phyloP scores from a whole-genome alignment of 2,113 vertebrate species.

The Gallinago jamesoni region DNA sequence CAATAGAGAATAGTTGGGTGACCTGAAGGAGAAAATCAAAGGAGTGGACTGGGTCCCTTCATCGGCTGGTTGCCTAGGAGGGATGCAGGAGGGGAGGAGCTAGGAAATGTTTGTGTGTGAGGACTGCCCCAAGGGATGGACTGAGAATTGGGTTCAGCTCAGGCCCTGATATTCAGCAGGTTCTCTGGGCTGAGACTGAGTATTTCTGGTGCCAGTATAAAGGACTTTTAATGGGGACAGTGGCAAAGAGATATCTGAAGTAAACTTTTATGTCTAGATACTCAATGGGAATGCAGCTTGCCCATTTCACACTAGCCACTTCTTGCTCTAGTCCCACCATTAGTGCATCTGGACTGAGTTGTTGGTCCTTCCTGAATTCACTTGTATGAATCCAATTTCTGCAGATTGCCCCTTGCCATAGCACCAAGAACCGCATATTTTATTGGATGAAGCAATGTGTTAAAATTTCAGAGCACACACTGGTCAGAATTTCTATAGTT shows the following conservation, averaged over 20 bases:
- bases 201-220: background rate
- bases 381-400: background rate
- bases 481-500: background rate
- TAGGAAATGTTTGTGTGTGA: background rate
- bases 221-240: background rate
- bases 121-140: background rate
- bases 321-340: background rate
- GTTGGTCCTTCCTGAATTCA: background rate
- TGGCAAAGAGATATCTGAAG: background rate
- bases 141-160: background rate
- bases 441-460: background rate
- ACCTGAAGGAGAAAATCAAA: background rate
- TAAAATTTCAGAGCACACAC: fast-evolving
- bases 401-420: background rate
- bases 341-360: background rate
- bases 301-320: background rate
- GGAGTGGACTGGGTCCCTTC: background rate
- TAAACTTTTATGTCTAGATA: background rate
- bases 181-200: background rate
- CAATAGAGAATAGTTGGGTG: background rate
- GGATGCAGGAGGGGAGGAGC: background rate
- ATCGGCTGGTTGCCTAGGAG: background rate
- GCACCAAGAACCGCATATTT: background rate
- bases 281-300: background rate
- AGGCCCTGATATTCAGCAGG: background rate